These are phyloP conservation scores for Sicus ferrugineus DNA, from an alignment of 2,888 invertebrate species.

Conservation along the genomic window DNA sequence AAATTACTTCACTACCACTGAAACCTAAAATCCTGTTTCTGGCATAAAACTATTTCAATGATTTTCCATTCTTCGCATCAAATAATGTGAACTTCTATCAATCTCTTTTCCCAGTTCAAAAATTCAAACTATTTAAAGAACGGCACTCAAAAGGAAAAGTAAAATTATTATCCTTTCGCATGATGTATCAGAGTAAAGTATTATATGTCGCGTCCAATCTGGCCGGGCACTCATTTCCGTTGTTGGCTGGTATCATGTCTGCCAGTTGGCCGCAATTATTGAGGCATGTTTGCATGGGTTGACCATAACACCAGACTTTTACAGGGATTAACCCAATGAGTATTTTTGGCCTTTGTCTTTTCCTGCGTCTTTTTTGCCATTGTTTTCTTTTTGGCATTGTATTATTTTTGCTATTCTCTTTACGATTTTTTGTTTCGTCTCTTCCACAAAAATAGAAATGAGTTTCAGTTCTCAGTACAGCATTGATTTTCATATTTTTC, in stretches of 20 bases:
- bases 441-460: constrained; percentile 22
- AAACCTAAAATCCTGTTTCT: too few species aligned
- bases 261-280: constrained; percentile 39
- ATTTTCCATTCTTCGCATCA: constrained; percentile 15
- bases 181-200: constrained; percentile 26
- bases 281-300: constrained; percentile 31
- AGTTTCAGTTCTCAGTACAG: constrained; percentile 14
- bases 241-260: background rate
- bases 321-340: constrained; percentile 40
- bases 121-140: constrained; percentile 2
- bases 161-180: constrained; percentile 29
- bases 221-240: background rate
- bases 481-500: constrained; percentile 17
- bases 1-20: too few species aligned
- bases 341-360: constrained; percentile 10
- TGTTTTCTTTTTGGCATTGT: background rate
- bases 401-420: constrained; percentile 13
- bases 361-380: constrained; percentile 3
- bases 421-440: constrained; percentile 6
- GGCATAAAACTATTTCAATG: too few species aligned
- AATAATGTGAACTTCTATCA: constrained; percentile 6
- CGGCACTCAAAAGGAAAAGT: constrained; percentile 12
- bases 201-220: constrained; percentile 24
- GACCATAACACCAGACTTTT: constrained; percentile 39
- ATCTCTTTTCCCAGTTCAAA: background rate